These are phyloP conservation scores for Antheraea mylitta DNA, from an alignment of 1,140 invertebrate species.

Conservation along the genomic window DNA sequence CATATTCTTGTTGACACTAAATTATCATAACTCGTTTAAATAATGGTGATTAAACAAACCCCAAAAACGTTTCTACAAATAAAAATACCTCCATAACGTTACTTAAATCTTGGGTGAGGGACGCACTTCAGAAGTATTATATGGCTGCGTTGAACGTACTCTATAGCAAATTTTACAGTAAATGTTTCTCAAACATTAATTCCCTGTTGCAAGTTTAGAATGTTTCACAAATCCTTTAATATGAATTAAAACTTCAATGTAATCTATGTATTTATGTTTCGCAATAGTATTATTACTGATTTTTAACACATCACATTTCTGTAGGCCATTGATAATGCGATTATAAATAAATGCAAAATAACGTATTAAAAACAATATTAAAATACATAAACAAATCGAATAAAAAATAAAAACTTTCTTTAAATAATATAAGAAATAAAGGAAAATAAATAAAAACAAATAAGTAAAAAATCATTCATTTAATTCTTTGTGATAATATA, in stretches of 20 bases:
- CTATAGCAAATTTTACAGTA: slow-evolving; percentile 12
- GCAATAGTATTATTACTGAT: background rate
- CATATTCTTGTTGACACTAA: slow-evolving; percentile 48
- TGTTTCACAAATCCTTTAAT: background rate
- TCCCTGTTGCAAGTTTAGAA: slow-evolving; percentile 18
- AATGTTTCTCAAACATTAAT: slow-evolving; percentile 34
- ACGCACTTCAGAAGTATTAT: background rate
- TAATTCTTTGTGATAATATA: slow-evolving; percentile 75
- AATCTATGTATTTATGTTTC: background rate
- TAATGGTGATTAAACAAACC: slow-evolving; percentile 32
- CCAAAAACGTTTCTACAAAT: slow-evolving; percentile 23
- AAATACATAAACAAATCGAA: slow-evolving; percentile 10
- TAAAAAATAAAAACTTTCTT: background rate
- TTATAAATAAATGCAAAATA: background rate
- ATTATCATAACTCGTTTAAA: slow-evolving; percentile 36
- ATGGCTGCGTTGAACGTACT: background rate
- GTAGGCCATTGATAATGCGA: background rate
- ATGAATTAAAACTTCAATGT: background rate
- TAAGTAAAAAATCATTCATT: slow-evolving; percentile 66
- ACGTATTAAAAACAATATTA: background rate
- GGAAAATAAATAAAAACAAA: slow-evolving; percentile 48
- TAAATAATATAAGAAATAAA: slow-evolving; percentile 26
- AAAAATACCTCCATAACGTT: too few relatives aligned
- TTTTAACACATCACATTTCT: background rate
- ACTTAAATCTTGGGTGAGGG: too few relatives aligned